Evolutionary conservation across 2,888 invertebrate genomes (phyloP), one percentile per base, ranked within the genome.

Genomic region (Idaea aversata): DNA sequence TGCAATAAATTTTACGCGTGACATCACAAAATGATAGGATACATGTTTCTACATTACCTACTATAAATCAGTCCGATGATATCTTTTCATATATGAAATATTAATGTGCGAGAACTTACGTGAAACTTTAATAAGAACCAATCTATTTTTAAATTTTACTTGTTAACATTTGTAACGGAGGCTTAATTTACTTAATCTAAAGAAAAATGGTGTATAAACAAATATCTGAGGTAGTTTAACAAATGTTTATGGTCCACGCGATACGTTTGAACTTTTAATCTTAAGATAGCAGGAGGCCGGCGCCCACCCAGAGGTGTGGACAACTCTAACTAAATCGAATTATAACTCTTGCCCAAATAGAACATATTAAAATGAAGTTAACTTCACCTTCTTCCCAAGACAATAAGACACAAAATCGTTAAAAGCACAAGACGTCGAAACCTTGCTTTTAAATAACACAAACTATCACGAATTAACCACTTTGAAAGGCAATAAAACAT

Each of bases 251-350:
- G 76, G 78, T 81, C 85, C 87, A 88, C 87, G 88, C 88, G 74
- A 88, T 85, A 77, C 79, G 79, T 87, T 87, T 81, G 78, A 82
- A 84, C 77, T 81, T 86, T 84, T 88, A 87, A 87, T 88, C 82
- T 81, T 79, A 78, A 79, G 83, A 79, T 88, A 82, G 90, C 90
- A 87, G 90, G 90, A 83, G 88, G 78, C 83, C 88, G 81, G 79
- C 81, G 88, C 85, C 91, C 91, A 91, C 91, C 91, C 92, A 90
- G 85, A 90, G 90, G 88, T 88, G 88, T 88, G 84, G 89, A 90
- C 90, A 87, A 84, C 77, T 86, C 79, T 73, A 80, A 87, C 86
- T 81, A 90, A 88, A 90, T 89, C 89, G 84, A 90, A 90, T 89
- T 89, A 89, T 84, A 85, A 77, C 77, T 64, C 63, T 68, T 77